Conservation (phyloP, 2,113 vertebrate species). For the Coturnix japonica region DNA sequence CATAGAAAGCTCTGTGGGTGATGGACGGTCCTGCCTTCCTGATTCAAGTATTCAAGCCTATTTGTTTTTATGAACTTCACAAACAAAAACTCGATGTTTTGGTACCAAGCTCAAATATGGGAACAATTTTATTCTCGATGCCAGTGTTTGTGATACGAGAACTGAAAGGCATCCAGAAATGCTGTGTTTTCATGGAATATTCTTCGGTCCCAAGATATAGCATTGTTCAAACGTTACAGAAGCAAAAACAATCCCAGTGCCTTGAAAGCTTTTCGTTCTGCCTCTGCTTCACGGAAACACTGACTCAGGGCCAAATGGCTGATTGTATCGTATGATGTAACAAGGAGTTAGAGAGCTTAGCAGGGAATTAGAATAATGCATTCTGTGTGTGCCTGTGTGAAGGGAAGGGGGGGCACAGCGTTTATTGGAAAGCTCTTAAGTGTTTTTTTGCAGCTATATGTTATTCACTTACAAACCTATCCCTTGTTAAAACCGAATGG, state of each 20-base stretch:
- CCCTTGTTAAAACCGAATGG: not conserved
- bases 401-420: not conserved
- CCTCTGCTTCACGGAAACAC: slow-evolving; percentile 57
- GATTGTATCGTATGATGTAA: slow-evolving; percentile 63
- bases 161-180: slow-evolving; percentile 55
- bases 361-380: slow-evolving; percentile 60
- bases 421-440: slow-evolving; percentile 58
- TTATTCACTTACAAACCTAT: not conserved
- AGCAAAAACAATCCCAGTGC: slow-evolving; percentile 64
- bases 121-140: slow-evolving; percentile 56
- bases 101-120: slow-evolving; percentile 47
- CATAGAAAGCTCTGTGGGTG: not conserved
- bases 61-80: slow-evolving; percentile 37
- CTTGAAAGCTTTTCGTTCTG: slow-evolving; percentile 63
- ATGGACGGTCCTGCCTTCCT: not conserved
- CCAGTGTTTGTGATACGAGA: slow-evolving; percentile 50
- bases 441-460: slow-evolving; percentile 14
- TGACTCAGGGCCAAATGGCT: slow-evolving; percentile 70
- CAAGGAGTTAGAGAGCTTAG: slow-evolving; percentile 64
- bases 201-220: slow-evolving; percentile 51
- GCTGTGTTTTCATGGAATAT: slow-evolving; percentile 38
- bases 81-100: slow-evolving; percentile 54
- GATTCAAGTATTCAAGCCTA: not conserved
- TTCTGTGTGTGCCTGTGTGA: slow-evolving; percentile 36
- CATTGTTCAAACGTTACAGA: slow-evolving; percentile 69